Conservation (phyloP, 2,797 vertebrate species). For the Trichosurus vulpecula region DNA sequence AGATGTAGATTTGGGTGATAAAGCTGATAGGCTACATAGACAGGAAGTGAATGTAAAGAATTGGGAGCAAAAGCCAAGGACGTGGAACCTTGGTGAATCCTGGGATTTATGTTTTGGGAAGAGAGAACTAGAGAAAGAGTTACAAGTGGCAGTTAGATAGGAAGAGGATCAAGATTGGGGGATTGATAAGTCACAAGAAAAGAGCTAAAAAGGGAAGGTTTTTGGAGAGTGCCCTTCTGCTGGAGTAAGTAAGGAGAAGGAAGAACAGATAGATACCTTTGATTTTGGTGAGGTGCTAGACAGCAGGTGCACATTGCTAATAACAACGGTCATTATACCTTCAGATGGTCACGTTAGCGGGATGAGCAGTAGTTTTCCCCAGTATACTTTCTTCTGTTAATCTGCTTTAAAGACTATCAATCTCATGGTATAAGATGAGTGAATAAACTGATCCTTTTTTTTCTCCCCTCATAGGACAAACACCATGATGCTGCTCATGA, state of each 20-base stretch:
- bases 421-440: neutral
- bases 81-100: neutral
- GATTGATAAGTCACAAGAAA: neutral
- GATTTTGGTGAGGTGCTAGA: neutral
- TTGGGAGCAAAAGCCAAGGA: neutral
- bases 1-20: neutral
- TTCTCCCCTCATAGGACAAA: conserved; percentile 92
- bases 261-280: neutral
- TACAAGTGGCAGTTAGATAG: neutral
- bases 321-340: neutral
- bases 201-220: neutral
- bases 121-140: neutral
- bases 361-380: neutral
- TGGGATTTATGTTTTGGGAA: neutral
- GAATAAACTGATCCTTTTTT: conserved; percentile 45
- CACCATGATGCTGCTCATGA: conserved; percentile 99
- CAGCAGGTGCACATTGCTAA: neutral
- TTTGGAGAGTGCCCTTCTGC: neutral
- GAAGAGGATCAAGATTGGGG: neutral
- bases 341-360: neutral
- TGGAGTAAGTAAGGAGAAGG: neutral
- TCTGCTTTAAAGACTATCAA: neutral
- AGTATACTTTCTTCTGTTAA: neutral
- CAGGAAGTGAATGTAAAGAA: neutral
- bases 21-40: neutral